A percentile compares a stretch with the other conserved stretches of the same genome.
These are phyloP conservation scores for Lycaena phlaeas DNA, from an alignment of 2,888 invertebrate genomes.

Conservation along the genomic window DNA sequence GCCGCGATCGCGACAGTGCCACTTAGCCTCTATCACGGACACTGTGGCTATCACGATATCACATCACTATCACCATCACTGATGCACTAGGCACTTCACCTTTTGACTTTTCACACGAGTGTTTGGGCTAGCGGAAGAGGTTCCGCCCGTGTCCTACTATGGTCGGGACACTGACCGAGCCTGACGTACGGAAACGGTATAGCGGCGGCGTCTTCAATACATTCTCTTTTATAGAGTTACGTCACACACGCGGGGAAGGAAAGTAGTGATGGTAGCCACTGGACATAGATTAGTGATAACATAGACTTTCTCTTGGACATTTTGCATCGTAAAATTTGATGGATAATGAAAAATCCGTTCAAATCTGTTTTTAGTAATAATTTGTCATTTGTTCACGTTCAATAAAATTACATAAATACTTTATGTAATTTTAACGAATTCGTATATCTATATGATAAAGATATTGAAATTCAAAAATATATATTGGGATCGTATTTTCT, in stretches of 20 bases:
- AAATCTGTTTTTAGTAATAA: no score
- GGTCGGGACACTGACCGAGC: slow-evolving; percentile 62
- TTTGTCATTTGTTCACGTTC: not conserved
- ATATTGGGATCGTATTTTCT: no score
- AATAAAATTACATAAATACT: not conserved
- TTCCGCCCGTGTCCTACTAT: slow-evolving; percentile 66
- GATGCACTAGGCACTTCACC: slow-evolving; percentile 28
- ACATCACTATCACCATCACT: slow-evolving; percentile 42
- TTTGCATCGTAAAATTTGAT: slow-evolving; percentile 5
- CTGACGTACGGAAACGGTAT: slow-evolving; percentile 69
- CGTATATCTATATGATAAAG: no score
- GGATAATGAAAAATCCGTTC: slow-evolving; percentile 2
- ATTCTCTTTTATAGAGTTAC: slow-evolving; percentile 72
- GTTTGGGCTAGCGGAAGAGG: slow-evolving; percentile 59
- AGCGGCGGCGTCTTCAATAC: slow-evolving; percentile 68
- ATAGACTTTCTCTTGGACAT: slow-evolving; percentile 31
- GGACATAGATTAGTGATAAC: slow-evolving; percentile 45
- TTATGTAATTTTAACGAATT: no score
- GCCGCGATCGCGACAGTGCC: slow-evolving; percentile 44
- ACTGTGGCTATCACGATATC: slow-evolving; percentile 46
- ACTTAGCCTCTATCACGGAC: slow-evolving; percentile 29
- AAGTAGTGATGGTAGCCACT: slow-evolving; percentile 65
- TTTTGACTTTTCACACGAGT: slow-evolving; percentile 52
- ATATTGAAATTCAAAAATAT: no score
- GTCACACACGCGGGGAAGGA: slow-evolving; percentile 69